These are phyloP conservation scores for Misgurnus mizolepis DNA, from an alignment of 2,113 vertebrate species.

Conservation along the genomic window DNA sequence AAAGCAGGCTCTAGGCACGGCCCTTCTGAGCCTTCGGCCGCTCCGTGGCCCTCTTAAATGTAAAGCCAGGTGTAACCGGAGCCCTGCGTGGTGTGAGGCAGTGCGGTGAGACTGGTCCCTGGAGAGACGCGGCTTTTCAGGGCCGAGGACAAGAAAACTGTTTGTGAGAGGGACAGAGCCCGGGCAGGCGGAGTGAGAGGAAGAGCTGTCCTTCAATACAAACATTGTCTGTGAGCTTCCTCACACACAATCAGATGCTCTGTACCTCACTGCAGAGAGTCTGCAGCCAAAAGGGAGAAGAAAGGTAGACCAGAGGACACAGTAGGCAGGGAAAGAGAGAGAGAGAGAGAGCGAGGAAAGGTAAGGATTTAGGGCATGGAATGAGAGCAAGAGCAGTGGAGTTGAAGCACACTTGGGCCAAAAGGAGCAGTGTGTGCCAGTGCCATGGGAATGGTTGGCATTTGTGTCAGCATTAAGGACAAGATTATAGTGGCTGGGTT, in stretches of 20 bases:
- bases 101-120: slow-evolving; percentile 60
- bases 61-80: slow-evolving; percentile 71
- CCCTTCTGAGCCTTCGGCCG: slow-evolving; percentile 18
- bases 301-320: slow-evolving; percentile 56
- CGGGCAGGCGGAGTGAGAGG: slow-evolving; percentile 73
- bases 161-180: slow-evolving; percentile 71
- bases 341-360: too few relatives aligned
- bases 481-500: neutral
- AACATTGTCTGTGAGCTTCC: slow-evolving; percentile 77
- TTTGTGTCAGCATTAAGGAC: neutral
- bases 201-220: slow-evolving; percentile 81
- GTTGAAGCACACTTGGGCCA: slow-evolving; percentile 25
- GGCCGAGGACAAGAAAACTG: slow-evolving; percentile 72
- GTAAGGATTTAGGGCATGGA: slow-evolving; percentile 32
- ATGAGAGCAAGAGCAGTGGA: slow-evolving; percentile 8
- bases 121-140: slow-evolving; percentile 72
- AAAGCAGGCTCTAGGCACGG: slow-evolving; percentile 61
- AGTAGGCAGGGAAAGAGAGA: slow-evolving; percentile 28
- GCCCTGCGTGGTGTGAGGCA: slow-evolving; percentile 64
- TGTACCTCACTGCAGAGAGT: slow-evolving; percentile 57
- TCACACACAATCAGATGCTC: slow-evolving; percentile 70
- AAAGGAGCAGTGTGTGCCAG: neutral
- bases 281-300: slow-evolving; percentile 52
- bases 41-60: slow-evolving; percentile 56
- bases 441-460: slow-evolving; percentile 39